phyloP scores from a whole-genome alignment of 2,888 invertebrate species.

The Drosophila mimica region DNA sequence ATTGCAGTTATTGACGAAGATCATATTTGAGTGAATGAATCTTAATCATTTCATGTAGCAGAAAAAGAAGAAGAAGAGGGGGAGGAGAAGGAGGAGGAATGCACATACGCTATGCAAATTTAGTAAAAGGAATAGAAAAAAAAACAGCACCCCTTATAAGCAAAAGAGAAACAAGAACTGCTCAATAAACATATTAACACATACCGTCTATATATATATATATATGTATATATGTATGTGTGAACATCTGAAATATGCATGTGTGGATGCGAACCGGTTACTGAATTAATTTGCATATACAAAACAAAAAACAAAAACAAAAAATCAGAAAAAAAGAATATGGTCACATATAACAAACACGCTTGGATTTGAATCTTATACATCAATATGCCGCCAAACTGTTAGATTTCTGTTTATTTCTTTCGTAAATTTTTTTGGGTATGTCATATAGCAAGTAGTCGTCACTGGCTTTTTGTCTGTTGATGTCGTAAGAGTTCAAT shows the following conservation, averaged over 20 bases:
- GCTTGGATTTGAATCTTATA: constrained; percentile 11
- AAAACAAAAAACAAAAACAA: constrained; percentile 25
- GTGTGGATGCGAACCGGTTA: constrained; percentile 61
- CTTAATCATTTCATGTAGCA: not conserved
- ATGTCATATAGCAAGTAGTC: constrained; percentile 15
- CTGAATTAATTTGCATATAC: constrained; percentile 61
- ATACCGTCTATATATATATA: constrained; percentile 7
- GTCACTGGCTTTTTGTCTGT: constrained; percentile 41
- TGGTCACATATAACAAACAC: constrained; percentile 7
- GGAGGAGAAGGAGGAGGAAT: not conserved
- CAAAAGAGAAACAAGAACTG: constrained; percentile 24
- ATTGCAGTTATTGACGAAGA: constrained; percentile 37
- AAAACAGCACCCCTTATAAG: constrained; percentile 5
- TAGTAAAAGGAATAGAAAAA: constrained; percentile 19
- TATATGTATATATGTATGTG: not conserved
- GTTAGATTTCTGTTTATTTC: constrained; percentile 35
- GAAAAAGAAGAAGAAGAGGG: not conserved
- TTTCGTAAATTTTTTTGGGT: constrained; percentile 3
- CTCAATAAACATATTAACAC: constrained; percentile 45
- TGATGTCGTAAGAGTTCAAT: constrained; percentile 74
- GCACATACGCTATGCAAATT: constrained; percentile 29
- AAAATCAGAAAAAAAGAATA: constrained; percentile 5
- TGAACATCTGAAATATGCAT: not conserved
- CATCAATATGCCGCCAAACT: constrained; percentile 43
- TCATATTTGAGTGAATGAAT: constrained; percentile 18